Base-by-base conservation (phyloP, 1,140 invertebrate species). In the Ceratina australensis region DNA sequence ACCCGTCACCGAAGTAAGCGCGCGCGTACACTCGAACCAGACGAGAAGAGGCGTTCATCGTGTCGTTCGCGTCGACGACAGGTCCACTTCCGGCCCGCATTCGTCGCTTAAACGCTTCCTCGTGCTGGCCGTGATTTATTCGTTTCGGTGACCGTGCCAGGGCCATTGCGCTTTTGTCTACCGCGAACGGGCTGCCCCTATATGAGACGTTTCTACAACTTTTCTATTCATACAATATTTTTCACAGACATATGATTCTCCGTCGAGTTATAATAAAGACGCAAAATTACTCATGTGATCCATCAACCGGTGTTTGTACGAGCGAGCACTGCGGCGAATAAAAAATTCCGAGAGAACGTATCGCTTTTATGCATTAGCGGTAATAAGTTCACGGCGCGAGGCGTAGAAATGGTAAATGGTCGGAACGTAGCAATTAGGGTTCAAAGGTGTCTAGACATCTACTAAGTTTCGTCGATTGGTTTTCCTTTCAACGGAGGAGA, bases 1-100 rank as follows among this genome's bases (percentile, higher is more conserved):
- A 79, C 56, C 68, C 65, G 63, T 56, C 72, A 61, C 78, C 49
- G 63, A 60, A 59, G 33, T 49, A 42, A 50, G 24, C 64, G 61
- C 59, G 61, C 59, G 72, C 15, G 54, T 50, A 54, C 49, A 47
- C 69, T 77, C 64, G 50, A n/a, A 64, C 52, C 67, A 56, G 68
- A 82, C 72, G 60, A 75, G 76, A 85, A 82, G 74, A 79, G 60
- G 68, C 79, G 81, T 86, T 81, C 75, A 64, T 86, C 84, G 75
- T 81, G 72, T 86, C 76, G 66, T 78, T 76, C 54, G 72, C 68
- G 56, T 77, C 69, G 76, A 81, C 78, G 84, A 86, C 84, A 86
- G 84, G 79, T 83, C 79, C 74, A 86, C 84, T 86, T 86, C 85
- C 85, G 84, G 84, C 69, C 83, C 66, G 82, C 77, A 71, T 81